Evolutionary conservation across 64 coral and sea anemone genomes (phyloP), one percentile per base, ranked within the genome.

Genomic region (Montipora sp.): DNA sequence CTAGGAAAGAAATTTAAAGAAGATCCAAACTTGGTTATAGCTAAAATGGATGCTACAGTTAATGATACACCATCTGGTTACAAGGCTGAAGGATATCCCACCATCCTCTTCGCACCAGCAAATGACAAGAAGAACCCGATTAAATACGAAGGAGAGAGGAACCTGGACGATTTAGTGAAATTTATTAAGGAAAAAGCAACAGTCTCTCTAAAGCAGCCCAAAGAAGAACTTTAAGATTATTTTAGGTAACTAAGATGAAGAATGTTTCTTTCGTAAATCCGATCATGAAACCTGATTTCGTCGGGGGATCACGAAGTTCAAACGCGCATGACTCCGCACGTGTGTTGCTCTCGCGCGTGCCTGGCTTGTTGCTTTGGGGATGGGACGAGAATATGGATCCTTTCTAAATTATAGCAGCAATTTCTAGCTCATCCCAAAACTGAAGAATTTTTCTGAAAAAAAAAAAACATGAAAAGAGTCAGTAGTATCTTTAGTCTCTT

Each of bases 31-130:
- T 16, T 99, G 48, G 92, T 99, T 3, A 99, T 99, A 84, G 98
- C 98, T 23, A 99, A 99, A 59, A 92, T 99, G 53, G 98, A 99
- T 48, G 94, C 98, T 7, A 99, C 98, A 3, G 94, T 92, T 1
- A 99, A 99, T 75, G 98, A 99, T 60, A 16, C 88, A 0, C 98
- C 94, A 9, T 49, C 88, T 5, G 89, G 44, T 47, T 99, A 73
- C 66, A 80, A 89, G 24, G 98, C 95, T 3, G 94, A 93, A 67
- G 98, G 98, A 5, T 99, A 92, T 49, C 98, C 98, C 1, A 96
- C 98, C 18, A 96, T 99, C 78, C 94, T 89, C 67, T 96, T 99
- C 36, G 94, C 98, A 23, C 84, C 98, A 4, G 89, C 94, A 23
- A 95, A 95, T 18, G 75, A 91, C 70, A 99, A 99, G 79, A 88